Base-by-base conservation (phyloP, 2,797 vertebrate genomes). In the Psittacula derbiana region DNA sequence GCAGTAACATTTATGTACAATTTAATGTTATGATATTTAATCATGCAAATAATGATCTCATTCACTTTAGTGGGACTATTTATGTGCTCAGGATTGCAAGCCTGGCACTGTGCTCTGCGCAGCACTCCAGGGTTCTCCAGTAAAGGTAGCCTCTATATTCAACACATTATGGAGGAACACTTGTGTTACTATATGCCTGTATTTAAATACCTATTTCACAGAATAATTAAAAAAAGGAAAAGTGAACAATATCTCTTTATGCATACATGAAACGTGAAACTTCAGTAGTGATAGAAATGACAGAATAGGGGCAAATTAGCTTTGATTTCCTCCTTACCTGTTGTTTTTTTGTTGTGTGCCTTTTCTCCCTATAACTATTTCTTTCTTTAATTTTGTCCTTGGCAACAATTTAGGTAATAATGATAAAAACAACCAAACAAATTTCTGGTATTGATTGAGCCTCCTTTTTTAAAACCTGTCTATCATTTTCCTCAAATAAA, bases 21-120 rank as follows among this genome's bases (percentile, higher is more conserved):
- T 90, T 88, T 93, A 86, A 92, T 86, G 80, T 90, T 95, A 53
- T 64, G 86, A 70, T 92, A 97, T 81, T 96, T 96, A 95, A 96
- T 95, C 91, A 92, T 82, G 73, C 73, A 96, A 94, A 96, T 95
- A 92, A 84, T 96, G 90, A 97, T 94, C 83, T 94, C 90, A 88
- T 64, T 80, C 76, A 82, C 71, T 88, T 86, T 57, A 70, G 49
- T 57, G 47, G 52, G 24, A 71, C 52, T 97, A 91, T 91, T 95
- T 96, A 93, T 88, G 76, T 94, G 46, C 70, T 86, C 27, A 43
- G 64, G 60, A 90, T 60, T 81, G 55, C 15, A 86, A 67, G 25
- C 61, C 64, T 84, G 71, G 41, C 44, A 57, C 64, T 18, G 33
- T 66, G 73, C 18, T 90, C 52, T 61, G 25, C 53, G 67, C 81